Conservation (phyloP, 1,140 invertebrate genomes). For the Drosophila saltans region DNA sequence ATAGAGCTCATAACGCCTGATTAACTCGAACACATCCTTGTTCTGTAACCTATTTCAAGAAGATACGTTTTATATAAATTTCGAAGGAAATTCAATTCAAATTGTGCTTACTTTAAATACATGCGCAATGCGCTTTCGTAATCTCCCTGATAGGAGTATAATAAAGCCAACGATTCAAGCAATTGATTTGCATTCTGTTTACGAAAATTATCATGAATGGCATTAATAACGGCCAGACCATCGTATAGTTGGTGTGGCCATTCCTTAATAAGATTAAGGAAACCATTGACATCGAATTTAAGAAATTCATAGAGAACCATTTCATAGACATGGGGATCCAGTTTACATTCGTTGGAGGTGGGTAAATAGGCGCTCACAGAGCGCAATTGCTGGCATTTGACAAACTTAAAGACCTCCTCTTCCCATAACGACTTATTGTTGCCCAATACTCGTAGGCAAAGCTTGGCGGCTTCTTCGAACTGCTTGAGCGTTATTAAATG, state of each 20-base stretch:
- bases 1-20: slow-evolving; percentile 92
- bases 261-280: slow-evolving; percentile 93
- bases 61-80: background rate
- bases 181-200: slow-evolving; percentile 89
- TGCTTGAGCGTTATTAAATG: slow-evolving; percentile 89
- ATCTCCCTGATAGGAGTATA: slow-evolving; percentile 95
- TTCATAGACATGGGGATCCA: slow-evolving; percentile 96
- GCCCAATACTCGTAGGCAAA: slow-evolving; percentile 91
- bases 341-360: slow-evolving; percentile 86
- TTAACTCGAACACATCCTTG: slow-evolving; percentile 94
- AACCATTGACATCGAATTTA: slow-evolving; percentile 92
- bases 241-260: slow-evolving; percentile 95
- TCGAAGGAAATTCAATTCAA: background rate
- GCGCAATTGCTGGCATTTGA: slow-evolving; percentile 91
- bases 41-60: slow-evolving; percentile 87
- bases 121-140: slow-evolving; percentile 97
- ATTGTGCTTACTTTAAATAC: slow-evolving; percentile 90
- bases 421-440: slow-evolving; percentile 96
- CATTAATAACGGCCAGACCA: slow-evolving; percentile 92
- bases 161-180: slow-evolving; percentile 94
- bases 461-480: slow-evolving; percentile 92
- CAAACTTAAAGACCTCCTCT: slow-evolving; percentile 96
- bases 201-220: slow-evolving; percentile 91
- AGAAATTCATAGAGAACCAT: slow-evolving; percentile 97
- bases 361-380: slow-evolving; percentile 94